A percentile compares a stretch with the other conserved stretches of the same genome.
phyloP scores from a whole-genome alignment of 2,888 invertebrate genomes.

The Xanthorhoe spadicearia region DNA sequence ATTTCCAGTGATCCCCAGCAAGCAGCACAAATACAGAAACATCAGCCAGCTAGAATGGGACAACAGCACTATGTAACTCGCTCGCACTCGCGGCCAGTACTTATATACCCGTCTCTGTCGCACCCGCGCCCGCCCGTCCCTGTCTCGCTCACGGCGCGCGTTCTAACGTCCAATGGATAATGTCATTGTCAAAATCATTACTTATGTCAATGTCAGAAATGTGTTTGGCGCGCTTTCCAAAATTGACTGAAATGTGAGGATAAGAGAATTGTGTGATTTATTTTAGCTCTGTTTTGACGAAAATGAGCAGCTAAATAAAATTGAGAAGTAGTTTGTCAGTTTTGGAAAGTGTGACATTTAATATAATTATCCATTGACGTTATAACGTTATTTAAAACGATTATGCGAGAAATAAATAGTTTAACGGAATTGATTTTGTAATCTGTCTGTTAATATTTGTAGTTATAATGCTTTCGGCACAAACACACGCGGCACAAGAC shows the following conservation, averaged over 20 bases:
- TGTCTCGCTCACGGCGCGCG: constrained; percentile 44
- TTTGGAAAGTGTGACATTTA: background rate
- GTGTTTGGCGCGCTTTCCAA: constrained; percentile 4
- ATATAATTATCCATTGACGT: constrained; percentile 17
- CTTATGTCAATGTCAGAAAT: constrained; percentile 22
- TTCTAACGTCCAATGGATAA: constrained; percentile 25
- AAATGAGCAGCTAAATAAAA: background rate
- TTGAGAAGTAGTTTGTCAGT: background rate
- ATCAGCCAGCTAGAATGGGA: constrained; percentile 92
- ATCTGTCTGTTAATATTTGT: constrained; percentile 50
- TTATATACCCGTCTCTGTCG: constrained; percentile 47
- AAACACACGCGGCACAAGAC: constrained; percentile 64
- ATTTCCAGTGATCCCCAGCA: constrained; percentile 74
- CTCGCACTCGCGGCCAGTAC: constrained; percentile 52
- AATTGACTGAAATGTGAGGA: background rate
- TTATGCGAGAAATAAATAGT: constrained; percentile 41
- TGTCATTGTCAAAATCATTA: constrained; percentile 20
- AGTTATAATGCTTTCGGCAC: constrained; percentile 60
- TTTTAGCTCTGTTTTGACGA: background rate
- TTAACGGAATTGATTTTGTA: constrained; percentile 64
- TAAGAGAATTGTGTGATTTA: background rate
- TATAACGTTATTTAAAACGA: constrained; percentile 30
- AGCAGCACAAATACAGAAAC: constrained; percentile 87
- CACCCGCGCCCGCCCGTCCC: constrained; percentile 44
- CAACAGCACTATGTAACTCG: constrained; percentile 89